Evolutionary conservation across 2,113 vertebrate species (phyloP).

Genomic region (Haemorhous mexicanus): DNA sequence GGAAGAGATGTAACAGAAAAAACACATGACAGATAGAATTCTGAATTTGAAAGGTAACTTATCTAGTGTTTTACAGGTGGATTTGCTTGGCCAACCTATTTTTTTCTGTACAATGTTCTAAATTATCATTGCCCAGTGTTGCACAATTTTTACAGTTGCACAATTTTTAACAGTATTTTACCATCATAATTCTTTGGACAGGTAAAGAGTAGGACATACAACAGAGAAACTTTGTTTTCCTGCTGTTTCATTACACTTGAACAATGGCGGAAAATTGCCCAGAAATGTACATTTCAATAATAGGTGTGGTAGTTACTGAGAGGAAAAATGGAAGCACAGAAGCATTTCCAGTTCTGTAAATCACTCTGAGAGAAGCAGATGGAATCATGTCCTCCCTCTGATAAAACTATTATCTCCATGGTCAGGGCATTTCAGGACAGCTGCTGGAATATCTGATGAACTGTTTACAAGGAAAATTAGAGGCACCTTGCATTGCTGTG

Average conservation of each 20-base stretch:
- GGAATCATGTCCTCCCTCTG: not conserved
- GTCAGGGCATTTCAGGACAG: slow-evolving; percentile 28
- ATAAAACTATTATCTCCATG: slow-evolving; percentile 52
- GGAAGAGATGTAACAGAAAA: not conserved
- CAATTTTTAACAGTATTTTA: not conserved
- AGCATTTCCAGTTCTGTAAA: slow-evolving; percentile 44
- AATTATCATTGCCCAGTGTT: not conserved
- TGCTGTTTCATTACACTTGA: not conserved
- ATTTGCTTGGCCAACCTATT: not conserved
- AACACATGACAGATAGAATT: not conserved
- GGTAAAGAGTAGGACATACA: not conserved
- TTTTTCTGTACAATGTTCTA: not conserved
- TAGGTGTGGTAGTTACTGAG: slow-evolving; percentile 12
- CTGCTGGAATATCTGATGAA: slow-evolving; percentile 30
- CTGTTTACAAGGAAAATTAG: slow-evolving; percentile 27
- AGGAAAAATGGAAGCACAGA: slow-evolving; percentile 29
- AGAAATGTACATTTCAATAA: not conserved
- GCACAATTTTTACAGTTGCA: not conserved
- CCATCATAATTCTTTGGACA: not conserved
- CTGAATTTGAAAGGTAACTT: not conserved
- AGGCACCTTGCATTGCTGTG: not conserved
- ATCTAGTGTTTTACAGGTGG: not conserved
- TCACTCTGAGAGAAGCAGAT: slow-evolving; percentile 3
- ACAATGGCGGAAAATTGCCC: not conserved
- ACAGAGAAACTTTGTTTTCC: not conserved